Percentiles rank a stretch among this genome's conserved stretches.
phyloP scores from a whole-genome alignment of 2,113 vertebrate species.

The Catharus minimus region DNA sequence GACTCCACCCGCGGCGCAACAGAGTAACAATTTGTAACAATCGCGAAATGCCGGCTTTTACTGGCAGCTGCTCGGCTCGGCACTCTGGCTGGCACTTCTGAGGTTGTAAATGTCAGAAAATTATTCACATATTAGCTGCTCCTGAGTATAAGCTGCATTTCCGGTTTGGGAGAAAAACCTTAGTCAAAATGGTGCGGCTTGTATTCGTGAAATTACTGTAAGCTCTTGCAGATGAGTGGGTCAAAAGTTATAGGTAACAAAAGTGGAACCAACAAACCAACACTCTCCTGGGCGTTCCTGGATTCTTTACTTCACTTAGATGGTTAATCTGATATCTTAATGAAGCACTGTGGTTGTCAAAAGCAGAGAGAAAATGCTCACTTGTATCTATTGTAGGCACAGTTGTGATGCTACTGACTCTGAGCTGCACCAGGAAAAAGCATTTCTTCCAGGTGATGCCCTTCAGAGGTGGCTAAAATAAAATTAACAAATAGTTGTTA shows the following conservation, averaged over 20 bases:
- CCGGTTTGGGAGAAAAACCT: too few species aligned
- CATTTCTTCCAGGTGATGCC: neutral
- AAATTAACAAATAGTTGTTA: neutral
- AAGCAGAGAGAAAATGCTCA: neutral
- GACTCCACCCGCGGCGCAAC: too few species aligned
- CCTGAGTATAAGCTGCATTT: too few species aligned
- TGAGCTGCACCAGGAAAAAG: neutral
- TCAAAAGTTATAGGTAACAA: neutral
- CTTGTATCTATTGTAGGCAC: neutral
- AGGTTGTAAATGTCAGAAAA: too few species aligned
- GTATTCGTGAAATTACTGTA: too few species aligned
- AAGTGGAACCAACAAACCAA: neutral
- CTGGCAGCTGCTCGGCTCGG: too few species aligned
- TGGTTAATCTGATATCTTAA: neutral
- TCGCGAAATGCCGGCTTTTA: too few species aligned
- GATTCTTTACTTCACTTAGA: neutral
- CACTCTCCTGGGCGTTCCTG: neutral
- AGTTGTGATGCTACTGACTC: neutral
- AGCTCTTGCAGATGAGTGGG: neutral
- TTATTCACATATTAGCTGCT: too few species aligned
- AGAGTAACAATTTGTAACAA: too few species aligned
- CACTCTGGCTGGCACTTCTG: too few species aligned
- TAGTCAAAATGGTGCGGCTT: too few species aligned
- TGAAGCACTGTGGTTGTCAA: neutral
- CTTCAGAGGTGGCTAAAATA: neutral